Conservation (phyloP, 2,113 vertebrate species). For the Trogon surrucura region DNA sequence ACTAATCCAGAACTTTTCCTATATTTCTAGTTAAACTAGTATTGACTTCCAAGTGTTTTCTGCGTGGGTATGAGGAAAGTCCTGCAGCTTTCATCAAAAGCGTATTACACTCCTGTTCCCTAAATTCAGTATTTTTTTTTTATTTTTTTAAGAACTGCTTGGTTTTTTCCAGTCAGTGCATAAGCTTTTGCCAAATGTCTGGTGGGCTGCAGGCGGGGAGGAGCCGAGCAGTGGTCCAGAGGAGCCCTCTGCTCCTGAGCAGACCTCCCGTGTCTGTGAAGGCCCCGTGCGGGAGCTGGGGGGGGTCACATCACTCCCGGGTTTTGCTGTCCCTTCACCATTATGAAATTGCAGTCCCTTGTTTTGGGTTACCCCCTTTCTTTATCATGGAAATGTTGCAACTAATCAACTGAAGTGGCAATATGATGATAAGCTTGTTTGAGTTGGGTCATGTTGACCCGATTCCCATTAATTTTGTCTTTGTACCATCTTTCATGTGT, state of each 20-base stretch:
- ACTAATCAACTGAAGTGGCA: constrained; percentile 66
- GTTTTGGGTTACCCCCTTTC: constrained; percentile 43
- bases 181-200: constrained; percentile 72
- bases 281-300: not conserved
- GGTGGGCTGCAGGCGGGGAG: not conserved
- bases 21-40: not conserved
- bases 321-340: not conserved
- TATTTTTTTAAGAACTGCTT: not conserved
- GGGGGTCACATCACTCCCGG: not conserved
- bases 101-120: not conserved
- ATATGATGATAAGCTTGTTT: constrained; percentile 72
- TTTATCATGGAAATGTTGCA: constrained; percentile 70
- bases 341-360: not conserved
- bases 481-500: constrained; percentile 53
- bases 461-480: constrained; percentile 64
- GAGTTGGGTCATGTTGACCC: constrained; percentile 73
- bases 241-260: fast-evolving
- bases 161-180: not conserved
- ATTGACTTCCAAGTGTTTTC: not conserved
- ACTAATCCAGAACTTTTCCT: constrained; percentile 23
- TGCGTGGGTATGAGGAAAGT: not conserved
- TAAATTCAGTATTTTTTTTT: not conserved
- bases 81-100: not conserved
- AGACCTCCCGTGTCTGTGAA: not conserved
- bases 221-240: not conserved